phyloP scores from a whole-genome alignment of 2,113 vertebrate genomes.

The Colaptes auratus region DNA sequence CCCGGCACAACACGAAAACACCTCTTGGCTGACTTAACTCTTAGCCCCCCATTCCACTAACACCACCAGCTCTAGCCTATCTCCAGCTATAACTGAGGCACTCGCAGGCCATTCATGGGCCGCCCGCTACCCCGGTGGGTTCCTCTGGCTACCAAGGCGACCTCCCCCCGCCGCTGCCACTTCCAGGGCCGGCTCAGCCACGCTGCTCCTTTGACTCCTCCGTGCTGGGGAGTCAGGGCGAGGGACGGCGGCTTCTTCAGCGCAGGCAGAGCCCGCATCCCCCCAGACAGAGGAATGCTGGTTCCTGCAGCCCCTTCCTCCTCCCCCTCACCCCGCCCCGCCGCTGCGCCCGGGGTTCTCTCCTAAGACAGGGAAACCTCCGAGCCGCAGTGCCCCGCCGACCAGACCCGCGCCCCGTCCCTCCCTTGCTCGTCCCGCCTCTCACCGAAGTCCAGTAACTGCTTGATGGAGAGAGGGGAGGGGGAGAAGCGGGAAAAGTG shows the following conservation, averaged over 20 bases:
- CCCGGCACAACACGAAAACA: not conserved
- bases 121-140: not conserved
- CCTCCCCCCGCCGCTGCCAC: too few relatives aligned
- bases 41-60: rapidly evolving
- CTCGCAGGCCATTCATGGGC: rapidly evolving
- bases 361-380: too few relatives aligned
- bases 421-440: not conserved
- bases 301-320: not conserved
- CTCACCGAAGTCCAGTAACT: slow-evolving; percentile 97
- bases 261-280: not conserved
- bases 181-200: too few relatives aligned
- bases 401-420: not conserved
- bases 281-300: too few relatives aligned
- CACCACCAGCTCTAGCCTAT: rapidly evolving
- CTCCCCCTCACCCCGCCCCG: too few relatives aligned
- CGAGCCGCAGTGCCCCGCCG: too few relatives aligned
- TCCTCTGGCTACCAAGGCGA: not conserved
- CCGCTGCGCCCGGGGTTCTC: not conserved
- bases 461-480: slow-evolving; percentile 95
- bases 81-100: rapidly evolving
- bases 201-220: not conserved
- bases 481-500: slow-evolving; percentile 90
- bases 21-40: rapidly evolving
- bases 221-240: not conserved
- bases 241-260: not conserved